Conservation (phyloP, 2,113 vertebrate species). For the Cynopterus brachyotis region DNA sequence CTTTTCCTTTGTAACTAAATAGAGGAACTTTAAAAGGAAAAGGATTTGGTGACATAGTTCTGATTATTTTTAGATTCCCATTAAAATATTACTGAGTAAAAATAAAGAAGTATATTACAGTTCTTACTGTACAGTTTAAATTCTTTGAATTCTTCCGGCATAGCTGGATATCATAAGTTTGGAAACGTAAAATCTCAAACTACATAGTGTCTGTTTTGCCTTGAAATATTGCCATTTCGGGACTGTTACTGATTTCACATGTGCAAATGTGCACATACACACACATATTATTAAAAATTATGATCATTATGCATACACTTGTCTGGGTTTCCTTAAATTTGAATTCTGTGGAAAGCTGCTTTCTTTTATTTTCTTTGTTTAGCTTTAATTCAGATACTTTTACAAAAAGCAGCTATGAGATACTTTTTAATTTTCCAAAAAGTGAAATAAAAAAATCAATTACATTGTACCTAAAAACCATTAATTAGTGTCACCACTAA, state of each 20-base stretch:
- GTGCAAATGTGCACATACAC: background rate
- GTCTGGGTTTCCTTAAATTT: background rate
- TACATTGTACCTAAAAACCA: background rate
- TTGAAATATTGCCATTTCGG: background rate
- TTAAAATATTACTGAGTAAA: conserved; percentile 38
- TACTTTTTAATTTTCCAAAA: background rate
- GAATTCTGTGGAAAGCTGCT: background rate
- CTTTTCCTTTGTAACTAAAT: conserved; percentile 23
- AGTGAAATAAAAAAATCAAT: background rate
- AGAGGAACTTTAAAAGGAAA: background rate
- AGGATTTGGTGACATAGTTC: background rate
- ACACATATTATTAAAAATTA: background rate
- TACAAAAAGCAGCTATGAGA: background rate
- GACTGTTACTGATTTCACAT: background rate
- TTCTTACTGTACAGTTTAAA: background rate
- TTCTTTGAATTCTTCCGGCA: background rate
- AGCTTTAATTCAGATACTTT: background rate
- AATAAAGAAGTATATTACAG: background rate
- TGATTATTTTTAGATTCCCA: conserved; percentile 25
- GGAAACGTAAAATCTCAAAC: background rate
- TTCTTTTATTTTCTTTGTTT: background rate
- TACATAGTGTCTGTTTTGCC: background rate
- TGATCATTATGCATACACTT: background rate
- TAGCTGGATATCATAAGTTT: background rate
- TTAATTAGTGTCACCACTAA: background rate